phyloP scores from a whole-genome alignment of 2,888 invertebrate genomes.

The Tromatobia lineatoria region DNA sequence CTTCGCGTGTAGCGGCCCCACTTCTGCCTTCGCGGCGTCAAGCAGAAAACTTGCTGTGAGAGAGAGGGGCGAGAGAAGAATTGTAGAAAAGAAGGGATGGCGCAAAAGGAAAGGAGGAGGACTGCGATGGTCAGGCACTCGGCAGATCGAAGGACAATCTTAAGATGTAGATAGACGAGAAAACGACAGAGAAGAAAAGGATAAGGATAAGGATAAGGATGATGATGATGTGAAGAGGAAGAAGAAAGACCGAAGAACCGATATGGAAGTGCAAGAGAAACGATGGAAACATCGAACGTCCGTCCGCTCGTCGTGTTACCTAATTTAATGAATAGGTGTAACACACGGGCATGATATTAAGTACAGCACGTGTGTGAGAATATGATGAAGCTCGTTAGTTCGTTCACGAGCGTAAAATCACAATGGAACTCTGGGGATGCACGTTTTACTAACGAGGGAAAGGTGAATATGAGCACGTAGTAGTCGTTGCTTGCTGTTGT shows the following conservation, averaged over 20 bases:
- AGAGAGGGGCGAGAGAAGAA: neutral
- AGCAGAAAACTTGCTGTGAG: neutral
- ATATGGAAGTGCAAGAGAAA: slow-evolving; percentile 34
- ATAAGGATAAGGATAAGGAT: neutral
- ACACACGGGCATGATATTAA: slow-evolving; percentile 22
- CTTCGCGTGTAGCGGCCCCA: slow-evolving; percentile 24
- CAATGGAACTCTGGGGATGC: slow-evolving; percentile 63
- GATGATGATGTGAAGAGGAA: neutral
- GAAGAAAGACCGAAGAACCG: slow-evolving; percentile 3
- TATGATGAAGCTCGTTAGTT: slow-evolving; percentile 74
- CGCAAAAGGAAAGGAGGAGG: slow-evolving; percentile 44
- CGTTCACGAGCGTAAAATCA: slow-evolving; percentile 75
- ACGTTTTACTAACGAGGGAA: slow-evolving; percentile 68
- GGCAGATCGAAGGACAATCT: neutral
- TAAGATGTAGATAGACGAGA: neutral
- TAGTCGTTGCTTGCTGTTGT: neutral
- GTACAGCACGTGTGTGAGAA: slow-evolving; percentile 70
- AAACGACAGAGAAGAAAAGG: neutral
- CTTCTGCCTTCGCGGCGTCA: neutral
- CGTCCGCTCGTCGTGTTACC: slow-evolving; percentile 77
- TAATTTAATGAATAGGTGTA: slow-evolving; percentile 78
- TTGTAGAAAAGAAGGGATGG: slow-evolving; percentile 20
- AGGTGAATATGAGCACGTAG: slow-evolving; percentile 60
- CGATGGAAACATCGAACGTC: slow-evolving; percentile 34
- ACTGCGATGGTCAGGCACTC: slow-evolving; percentile 24